Evolutionary conservation across 1,140 invertebrate species (phyloP).

Genomic region (Aphidius ervi): DNA sequence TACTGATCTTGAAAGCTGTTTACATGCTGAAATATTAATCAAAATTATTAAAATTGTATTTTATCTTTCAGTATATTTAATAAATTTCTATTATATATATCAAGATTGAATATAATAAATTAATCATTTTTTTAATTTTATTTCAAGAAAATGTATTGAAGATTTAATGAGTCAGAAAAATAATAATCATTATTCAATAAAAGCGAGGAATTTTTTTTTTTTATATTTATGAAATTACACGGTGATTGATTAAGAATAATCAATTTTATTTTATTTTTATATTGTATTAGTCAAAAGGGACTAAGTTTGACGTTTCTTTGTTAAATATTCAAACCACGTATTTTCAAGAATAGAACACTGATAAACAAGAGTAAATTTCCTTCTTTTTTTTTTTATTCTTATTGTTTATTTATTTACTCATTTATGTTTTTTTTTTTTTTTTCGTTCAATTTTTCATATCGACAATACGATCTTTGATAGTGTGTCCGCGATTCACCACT

Average conservation of each 20-base stretch:
- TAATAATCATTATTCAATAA: background rate
- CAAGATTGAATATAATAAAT: background rate
- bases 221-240: too few relatives aligned
- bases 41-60: background rate
- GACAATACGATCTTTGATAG: slow-evolving; percentile 1
- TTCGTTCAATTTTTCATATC: background rate
- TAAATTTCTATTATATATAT: background rate
- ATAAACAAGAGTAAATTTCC: slow-evolving; percentile 9
- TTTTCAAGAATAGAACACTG: slow-evolving; percentile 2
- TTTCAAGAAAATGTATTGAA: too few relatives aligned
- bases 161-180: background rate
- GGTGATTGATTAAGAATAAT: background rate
- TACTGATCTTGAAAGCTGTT: slow-evolving; percentile 78
- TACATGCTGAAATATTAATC: slow-evolving; percentile 66
- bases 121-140: background rate
- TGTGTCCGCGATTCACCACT: slow-evolving; percentile 5
- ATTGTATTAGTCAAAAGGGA: slow-evolving; percentile 5
- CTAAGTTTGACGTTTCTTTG: background rate
- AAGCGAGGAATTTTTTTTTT: background rate
- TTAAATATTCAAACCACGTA: slow-evolving; percentile 21
- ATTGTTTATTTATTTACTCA: background rate
- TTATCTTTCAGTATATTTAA: too few relatives aligned
- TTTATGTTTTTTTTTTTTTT: background rate
- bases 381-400: background rate
- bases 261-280: background rate